Evolutionary conservation across 2,113 vertebrate genomes (phyloP).

Genomic region (Arvicanthis niloticus): DNA sequence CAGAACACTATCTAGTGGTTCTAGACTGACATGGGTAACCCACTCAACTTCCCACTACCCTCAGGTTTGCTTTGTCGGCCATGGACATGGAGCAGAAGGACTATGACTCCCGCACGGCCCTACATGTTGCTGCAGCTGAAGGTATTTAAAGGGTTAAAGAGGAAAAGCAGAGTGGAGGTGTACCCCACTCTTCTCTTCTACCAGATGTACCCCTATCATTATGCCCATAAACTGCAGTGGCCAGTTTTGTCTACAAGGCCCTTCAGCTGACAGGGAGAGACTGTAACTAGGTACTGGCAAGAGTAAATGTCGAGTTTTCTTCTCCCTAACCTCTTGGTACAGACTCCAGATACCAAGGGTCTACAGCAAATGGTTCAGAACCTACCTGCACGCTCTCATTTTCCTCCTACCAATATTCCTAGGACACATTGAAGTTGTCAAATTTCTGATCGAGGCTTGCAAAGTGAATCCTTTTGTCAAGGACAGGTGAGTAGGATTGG

Average conservation of each 20-base stretch:
- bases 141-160: conserved; percentile 83
- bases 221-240: not conserved
- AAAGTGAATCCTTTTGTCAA: conserved; percentile 92
- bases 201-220: not conserved
- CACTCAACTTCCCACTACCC: conserved; percentile 23
- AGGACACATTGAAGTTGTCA: conserved; percentile 92
- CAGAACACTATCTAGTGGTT: conserved; percentile 14
- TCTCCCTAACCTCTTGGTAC: not conserved
- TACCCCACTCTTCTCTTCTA: not conserved
- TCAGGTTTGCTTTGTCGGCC: conserved; percentile 92
- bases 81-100: conserved; percentile 93
- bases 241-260: not conserved
- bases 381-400: not conserved
- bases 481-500: conserved; percentile 88
- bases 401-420: conserved; percentile 33
- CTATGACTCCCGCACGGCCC: conserved; percentile 91
- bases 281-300: not conserved
- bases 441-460: conserved; percentile 91
- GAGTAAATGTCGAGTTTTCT: not conserved
- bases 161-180: not conserved
- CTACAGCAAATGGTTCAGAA: not conserved
- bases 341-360: conserved; percentile 18
- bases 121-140: conserved; percentile 92
- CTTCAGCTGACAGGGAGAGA: not conserved
- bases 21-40: not conserved